phyloP scores from a whole-genome alignment of 1,140 invertebrate genomes.

The Drosophila baimaii region DNA sequence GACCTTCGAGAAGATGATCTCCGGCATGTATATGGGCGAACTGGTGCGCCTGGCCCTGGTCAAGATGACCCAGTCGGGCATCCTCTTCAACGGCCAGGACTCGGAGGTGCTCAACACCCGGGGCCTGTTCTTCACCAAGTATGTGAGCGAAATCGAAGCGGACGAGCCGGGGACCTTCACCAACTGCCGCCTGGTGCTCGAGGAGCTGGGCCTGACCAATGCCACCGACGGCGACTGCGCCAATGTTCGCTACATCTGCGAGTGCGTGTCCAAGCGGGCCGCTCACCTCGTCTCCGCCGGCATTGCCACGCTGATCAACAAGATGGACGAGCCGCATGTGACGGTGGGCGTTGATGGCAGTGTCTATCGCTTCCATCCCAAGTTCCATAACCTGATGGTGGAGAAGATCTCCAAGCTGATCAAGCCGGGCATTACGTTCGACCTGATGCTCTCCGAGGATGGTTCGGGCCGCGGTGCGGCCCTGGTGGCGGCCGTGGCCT shows the following conservation, averaged over 20 bases:
- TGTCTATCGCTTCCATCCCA: slow-evolving; percentile 99
- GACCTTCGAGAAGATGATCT: slow-evolving; percentile 97
- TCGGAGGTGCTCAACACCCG: slow-evolving; percentile 90
- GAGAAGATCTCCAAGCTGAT: slow-evolving; percentile 95
- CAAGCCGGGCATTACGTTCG: slow-evolving; percentile 91
- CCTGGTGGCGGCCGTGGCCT: slow-evolving; percentile 97
- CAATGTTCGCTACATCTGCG: slow-evolving; percentile 96
- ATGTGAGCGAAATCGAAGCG: slow-evolving; percentile 98
- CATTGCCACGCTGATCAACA: slow-evolving; percentile 91
- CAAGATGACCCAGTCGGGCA: slow-evolving; percentile 90
- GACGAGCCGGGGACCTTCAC: slow-evolving; percentile 92
- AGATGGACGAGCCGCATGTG: slow-evolving; percentile 94
- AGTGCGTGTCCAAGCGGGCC: slow-evolving; percentile 95
- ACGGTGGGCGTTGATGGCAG: slow-evolving; percentile 99
- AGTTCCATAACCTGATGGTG: slow-evolving; percentile 98
- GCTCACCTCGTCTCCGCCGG: slow-evolving; percentile 97
- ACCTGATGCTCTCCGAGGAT: slow-evolving; percentile 98
- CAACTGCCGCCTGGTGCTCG: slow-evolving; percentile 94
- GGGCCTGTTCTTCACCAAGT: slow-evolving; percentile 97
- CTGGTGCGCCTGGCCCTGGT: slow-evolving; percentile 91
- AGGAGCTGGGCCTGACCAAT: slow-evolving; percentile 90
- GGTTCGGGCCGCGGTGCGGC: slow-evolving; percentile 99
- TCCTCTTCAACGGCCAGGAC: slow-evolving; percentile 92
- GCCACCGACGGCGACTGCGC: slow-evolving; percentile 95
- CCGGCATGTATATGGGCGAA: slow-evolving; percentile 97